Conservation (phyloP, 2,888 invertebrate genomes). For the Odontomyia ornata region DNA sequence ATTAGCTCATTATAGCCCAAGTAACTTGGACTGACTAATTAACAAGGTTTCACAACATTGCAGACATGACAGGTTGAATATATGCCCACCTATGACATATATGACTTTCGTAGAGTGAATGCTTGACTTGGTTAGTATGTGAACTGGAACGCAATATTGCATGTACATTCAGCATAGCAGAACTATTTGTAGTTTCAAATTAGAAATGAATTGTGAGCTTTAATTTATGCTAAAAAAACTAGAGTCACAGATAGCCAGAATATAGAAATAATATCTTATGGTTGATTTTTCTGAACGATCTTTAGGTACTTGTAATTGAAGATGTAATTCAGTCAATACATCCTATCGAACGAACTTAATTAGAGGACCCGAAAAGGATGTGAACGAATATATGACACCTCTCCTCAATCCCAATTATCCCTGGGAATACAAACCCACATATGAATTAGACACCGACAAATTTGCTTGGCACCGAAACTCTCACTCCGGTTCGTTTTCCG, state of each 20-base stretch:
- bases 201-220: too few relatives aligned
- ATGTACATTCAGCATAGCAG: neutral
- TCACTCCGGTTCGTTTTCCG: conserved; percentile 38
- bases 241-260: too few relatives aligned
- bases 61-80: conserved; percentile 9
- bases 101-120: neutral
- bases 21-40: conserved; percentile 51
- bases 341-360: too few relatives aligned
- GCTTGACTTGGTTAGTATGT: neutral
- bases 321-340: too few relatives aligned
- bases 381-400: neutral
- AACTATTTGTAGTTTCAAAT: too few relatives aligned
- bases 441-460: conserved; percentile 39
- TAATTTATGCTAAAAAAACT: too few relatives aligned
- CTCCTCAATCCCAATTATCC: neutral
- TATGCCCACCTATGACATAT: neutral
- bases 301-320: too few relatives aligned
- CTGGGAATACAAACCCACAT: conserved; percentile 10
- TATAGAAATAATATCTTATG: too few relatives aligned
- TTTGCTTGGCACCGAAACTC: conserved; percentile 30
- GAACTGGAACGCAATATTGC: neutral
- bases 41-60: conserved; percentile 44
- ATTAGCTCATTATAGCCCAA: conserved; percentile 63
- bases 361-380: too few relatives aligned
- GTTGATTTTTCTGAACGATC: too few relatives aligned